Evolutionary conservation across 2,113 vertebrate species (phyloP).

Genomic region (Marmota flaviventris): DNA sequence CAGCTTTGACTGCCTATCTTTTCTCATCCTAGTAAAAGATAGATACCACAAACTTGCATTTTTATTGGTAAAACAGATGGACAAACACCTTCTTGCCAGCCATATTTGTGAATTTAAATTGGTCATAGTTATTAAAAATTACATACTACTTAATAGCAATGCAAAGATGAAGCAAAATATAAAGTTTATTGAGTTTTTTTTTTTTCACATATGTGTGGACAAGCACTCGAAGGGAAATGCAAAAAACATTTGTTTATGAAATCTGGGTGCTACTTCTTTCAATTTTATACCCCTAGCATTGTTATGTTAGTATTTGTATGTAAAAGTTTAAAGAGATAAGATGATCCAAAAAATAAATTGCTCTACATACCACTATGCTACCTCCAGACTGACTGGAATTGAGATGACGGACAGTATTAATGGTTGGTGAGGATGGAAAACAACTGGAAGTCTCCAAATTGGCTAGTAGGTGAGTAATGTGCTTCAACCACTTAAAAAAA

Average conservation of each 20-base stretch:
- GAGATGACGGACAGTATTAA: not conserved
- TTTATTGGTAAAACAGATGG: not conserved
- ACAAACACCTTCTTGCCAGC: not conserved
- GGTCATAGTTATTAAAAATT: not conserved
- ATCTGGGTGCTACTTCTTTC: not conserved
- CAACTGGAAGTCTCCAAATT: not conserved
- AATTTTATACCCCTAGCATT: not conserved
- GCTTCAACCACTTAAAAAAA: not conserved
- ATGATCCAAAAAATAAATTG: not conserved
- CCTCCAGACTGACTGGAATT: not conserved
- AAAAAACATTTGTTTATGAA: slow-evolving; percentile 31
- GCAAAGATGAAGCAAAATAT: not conserved
- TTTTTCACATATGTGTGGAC: not conserved
- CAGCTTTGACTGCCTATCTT: not conserved
- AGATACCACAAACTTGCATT: not conserved
- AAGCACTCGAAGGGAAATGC: not conserved
- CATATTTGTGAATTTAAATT: not conserved
- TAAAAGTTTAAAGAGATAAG: not conserved
- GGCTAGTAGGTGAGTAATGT: not conserved
- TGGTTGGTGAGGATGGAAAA: not conserved
- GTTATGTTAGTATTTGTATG: not conserved
- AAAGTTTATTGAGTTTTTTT: not conserved
- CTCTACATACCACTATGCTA: not conserved
- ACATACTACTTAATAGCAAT: not conserved
- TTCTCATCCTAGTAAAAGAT: not conserved